phyloP scores from a whole-genome alignment of 2,888 invertebrate species.

The Stenichneumon culpator region DNA sequence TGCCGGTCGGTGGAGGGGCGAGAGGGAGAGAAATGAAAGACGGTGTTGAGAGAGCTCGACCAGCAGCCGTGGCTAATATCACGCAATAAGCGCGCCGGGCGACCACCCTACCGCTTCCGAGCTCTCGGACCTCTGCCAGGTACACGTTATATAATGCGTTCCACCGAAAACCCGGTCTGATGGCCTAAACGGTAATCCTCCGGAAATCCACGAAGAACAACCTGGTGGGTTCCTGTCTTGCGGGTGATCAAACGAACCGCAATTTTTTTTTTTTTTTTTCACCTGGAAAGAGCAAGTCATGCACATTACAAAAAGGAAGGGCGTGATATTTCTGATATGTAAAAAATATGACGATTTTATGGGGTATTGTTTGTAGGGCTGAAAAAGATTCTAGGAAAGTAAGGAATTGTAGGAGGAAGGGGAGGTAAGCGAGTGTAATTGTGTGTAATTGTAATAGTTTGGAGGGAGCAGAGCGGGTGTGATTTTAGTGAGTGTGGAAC shows the following conservation, averaged over 20 bases:
- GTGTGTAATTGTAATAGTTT: too few species aligned
- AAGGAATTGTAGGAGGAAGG: neutral
- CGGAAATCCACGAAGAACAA: constrained; percentile 72
- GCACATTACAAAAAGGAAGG: neutral
- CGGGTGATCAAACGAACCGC: constrained; percentile 21
- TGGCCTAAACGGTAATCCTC: constrained; percentile 77
- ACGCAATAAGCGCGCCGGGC: constrained; percentile 78
- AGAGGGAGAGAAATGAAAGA: constrained; percentile 71
- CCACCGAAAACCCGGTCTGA: constrained; percentile 71
- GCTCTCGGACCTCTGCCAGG: constrained; percentile 59
- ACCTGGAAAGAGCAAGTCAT: neutral
- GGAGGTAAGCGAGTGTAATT: too few species aligned
- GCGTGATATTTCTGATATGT: neutral
- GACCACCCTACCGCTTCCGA: constrained; percentile 42
- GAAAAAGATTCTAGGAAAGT: neutral
- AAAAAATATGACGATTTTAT: neutral
- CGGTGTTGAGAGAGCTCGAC: constrained; percentile 67
- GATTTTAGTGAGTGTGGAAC: too few species aligned
- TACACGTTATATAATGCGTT: constrained; percentile 74
- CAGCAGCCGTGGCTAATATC: constrained; percentile 82
- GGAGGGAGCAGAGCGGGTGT: too few species aligned
- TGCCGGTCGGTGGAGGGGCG: constrained; percentile 71
- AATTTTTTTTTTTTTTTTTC: neutral
- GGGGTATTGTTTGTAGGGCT: neutral
- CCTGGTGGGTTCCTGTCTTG: constrained; percentile 9